phyloP scores from a whole-genome alignment of 2,797 vertebrate genomes.

The Erpetoichthys calabaricus region DNA sequence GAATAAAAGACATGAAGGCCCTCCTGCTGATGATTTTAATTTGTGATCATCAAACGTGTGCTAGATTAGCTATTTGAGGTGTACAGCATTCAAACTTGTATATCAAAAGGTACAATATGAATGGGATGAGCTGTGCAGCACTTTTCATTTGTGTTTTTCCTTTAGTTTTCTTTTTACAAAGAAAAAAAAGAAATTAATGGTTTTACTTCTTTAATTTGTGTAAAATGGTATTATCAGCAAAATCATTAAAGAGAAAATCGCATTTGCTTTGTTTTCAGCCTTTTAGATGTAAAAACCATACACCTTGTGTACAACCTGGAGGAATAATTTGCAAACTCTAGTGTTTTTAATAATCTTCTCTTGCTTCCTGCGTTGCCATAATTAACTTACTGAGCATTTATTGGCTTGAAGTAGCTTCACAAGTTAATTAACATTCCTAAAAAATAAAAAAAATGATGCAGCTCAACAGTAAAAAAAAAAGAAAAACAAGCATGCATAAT shows the following conservation, averaged over 20 bases:
- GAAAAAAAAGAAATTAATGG: too few relatives aligned
- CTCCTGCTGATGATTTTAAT: too few relatives aligned
- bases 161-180: too few relatives aligned
- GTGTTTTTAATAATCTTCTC: slow-evolving; percentile 13
- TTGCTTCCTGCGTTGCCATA: slow-evolving; percentile 23
- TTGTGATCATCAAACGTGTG: too few relatives aligned
- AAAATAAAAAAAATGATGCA: slow-evolving; percentile 15
- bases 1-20: too few relatives aligned
- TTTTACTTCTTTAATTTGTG: too few relatives aligned
- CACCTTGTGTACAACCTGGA: slow-evolving; percentile 23
- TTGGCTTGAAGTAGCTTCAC: slow-evolving; percentile 17
- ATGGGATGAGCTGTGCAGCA: too few relatives aligned
- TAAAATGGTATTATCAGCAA: slow-evolving; percentile 10
- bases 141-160: too few relatives aligned
- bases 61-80: too few relatives aligned
- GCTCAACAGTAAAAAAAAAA: neutral
- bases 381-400: slow-evolving; percentile 22
- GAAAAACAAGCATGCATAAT: slow-evolving; percentile 6
- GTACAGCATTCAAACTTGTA: too few relatives aligned
- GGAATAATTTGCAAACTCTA: slow-evolving; percentile 31
- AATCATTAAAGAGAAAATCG: slow-evolving; percentile 24
- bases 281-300: slow-evolving; percentile 19
- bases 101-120: too few relatives aligned
- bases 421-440: slow-evolving; percentile 22
- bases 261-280: slow-evolving; percentile 15